These are phyloP conservation scores for Leptinotarsa tumamoca DNA, from an alignment of 2,888 invertebrate species.

Conservation along the genomic window DNA sequence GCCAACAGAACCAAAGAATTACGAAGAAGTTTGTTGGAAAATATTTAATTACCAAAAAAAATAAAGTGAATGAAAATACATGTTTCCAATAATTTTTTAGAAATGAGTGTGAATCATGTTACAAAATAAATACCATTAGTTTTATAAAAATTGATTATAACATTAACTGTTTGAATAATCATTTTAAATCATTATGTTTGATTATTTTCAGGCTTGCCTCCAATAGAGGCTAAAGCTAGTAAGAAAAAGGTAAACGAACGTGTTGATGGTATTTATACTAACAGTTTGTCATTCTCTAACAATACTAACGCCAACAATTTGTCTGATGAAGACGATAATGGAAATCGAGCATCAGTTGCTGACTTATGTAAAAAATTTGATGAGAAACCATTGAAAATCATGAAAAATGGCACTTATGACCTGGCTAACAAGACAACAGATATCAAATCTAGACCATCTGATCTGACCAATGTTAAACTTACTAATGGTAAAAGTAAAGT, in stretches of 20 bases:
- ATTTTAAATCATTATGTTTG: not conserved
- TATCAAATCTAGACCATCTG: constrained; percentile 32
- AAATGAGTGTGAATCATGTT: no score
- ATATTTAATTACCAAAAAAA: no score
- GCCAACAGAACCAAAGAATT: no score
- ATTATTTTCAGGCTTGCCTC: constrained; percentile 58
- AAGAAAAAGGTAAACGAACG: constrained; percentile 61
- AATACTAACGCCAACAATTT: constrained; percentile 66
- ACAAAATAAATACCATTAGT: no score
- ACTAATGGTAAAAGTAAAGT: constrained; percentile 8
- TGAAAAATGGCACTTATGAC: constrained; percentile 55
- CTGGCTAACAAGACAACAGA: constrained; percentile 36
- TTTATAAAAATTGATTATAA: no score
- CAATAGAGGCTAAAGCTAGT: constrained; percentile 61
- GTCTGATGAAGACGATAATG: constrained; percentile 70
- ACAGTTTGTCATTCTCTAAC: constrained; percentile 62
- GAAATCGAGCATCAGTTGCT: constrained; percentile 71
- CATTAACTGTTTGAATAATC: no score
- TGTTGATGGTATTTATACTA: constrained; percentile 56
- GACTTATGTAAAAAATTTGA: constrained; percentile 72
- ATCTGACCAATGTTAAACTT: constrained; percentile 32
- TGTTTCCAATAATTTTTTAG: no score
- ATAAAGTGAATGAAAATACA: no score
- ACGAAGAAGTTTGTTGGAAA: no score
- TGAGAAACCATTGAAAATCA: constrained; percentile 59